Percentiles rank a stretch among this genome's conserved stretches.
Evolutionary conservation across 2,113 vertebrate species (phyloP).

Genomic region (Gambusia holbrooki): DNA sequence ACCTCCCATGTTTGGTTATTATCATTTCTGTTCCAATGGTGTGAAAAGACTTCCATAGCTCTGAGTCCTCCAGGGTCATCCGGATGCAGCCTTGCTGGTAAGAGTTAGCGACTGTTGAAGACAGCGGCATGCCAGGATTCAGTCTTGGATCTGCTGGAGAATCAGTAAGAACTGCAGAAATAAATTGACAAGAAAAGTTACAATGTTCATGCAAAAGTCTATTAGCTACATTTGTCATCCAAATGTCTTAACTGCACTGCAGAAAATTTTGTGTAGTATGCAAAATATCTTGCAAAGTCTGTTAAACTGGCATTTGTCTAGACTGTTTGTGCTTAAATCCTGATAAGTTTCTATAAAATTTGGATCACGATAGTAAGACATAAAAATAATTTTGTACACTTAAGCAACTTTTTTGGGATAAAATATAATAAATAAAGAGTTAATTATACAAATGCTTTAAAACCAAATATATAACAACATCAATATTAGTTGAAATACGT

Average conservation of each 20-base stretch:
- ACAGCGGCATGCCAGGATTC: slow-evolving; percentile 29
- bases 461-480: neutral
- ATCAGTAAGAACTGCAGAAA: neutral
- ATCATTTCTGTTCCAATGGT: slow-evolving; percentile 87
- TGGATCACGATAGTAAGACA: neutral
- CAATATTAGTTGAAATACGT: neutral
- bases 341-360: neutral
- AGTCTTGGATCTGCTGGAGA: slow-evolving; percentile 65
- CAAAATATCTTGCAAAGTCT: neutral
- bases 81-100: slow-evolving; percentile 73
- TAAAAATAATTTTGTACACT: neutral
- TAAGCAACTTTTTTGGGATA: neutral
- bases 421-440: no score
- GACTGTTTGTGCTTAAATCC: neutral
- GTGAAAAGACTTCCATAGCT: slow-evolving; percentile 86
- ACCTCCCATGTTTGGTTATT: slow-evolving; percentile 88
- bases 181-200: neutral
- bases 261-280: neutral
- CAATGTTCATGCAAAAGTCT: neutral
- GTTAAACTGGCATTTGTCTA: neutral
- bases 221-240: neutral
- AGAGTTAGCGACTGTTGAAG: slow-evolving; percentile 33
- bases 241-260: neutral
- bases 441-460: neutral
- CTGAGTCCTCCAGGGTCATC: slow-evolving; percentile 81